These are phyloP conservation scores for Actenoides lindsayi DNA, from an alignment of 2,113 vertebrate species.

Conservation along the genomic window DNA sequence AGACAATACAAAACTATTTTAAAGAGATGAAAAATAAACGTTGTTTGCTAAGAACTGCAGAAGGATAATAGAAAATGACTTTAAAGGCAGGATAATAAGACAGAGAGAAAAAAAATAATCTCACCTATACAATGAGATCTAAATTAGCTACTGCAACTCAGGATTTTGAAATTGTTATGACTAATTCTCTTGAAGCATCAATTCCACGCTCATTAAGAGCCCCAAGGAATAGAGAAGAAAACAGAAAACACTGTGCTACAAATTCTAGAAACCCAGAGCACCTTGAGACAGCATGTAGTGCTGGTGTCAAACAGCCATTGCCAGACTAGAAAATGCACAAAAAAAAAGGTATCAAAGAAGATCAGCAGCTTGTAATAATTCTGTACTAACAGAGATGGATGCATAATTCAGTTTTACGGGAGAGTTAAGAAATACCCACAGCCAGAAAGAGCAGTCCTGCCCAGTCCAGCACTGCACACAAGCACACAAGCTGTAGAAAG, in stretches of 20 bases:
- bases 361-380: neutral
- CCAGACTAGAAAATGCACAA: neutral
- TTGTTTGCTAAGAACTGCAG: neutral
- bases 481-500: neutral
- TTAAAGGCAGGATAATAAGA: neutral
- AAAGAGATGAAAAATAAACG: neutral
- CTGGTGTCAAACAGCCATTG: neutral
- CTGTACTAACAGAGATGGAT: neutral
- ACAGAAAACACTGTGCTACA: neutral
- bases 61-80: slow-evolving; percentile 10
- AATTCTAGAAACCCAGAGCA: neutral
- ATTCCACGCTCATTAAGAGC: neutral
- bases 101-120: neutral
- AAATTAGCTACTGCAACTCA: neutral
- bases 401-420: neutral
- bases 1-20: neutral
- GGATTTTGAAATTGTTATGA: neutral
- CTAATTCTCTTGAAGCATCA: neutral
- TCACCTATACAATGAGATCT: neutral
- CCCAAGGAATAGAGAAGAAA: neutral
- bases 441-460: neutral
- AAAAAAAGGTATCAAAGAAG: neutral
- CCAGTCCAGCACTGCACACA: neutral
- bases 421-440: neutral
- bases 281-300: neutral